These are phyloP conservation scores for Pipistrellus pygmaeus DNA, from an alignment of 2,797 vertebrate genomes.

Conservation along the genomic window DNA sequence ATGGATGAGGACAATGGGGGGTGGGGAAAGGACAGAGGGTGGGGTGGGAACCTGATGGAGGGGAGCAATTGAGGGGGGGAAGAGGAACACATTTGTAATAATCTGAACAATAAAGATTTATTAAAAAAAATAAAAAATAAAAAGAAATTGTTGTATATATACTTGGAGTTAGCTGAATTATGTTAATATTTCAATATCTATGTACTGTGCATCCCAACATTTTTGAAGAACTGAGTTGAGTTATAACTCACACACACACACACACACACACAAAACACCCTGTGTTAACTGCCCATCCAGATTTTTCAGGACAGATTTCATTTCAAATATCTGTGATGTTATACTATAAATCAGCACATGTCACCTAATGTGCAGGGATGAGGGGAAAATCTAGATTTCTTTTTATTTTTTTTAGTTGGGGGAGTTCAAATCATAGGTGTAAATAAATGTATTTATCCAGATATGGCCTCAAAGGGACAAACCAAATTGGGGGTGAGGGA, in stretches of 20 bases:
- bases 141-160: slow-evolving; percentile 1
- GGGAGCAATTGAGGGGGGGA: too few relatives aligned
- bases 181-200: neutral
- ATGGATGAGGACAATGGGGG: too few relatives aligned
- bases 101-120: too few relatives aligned
- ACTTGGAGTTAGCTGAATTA: neutral
- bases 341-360: neutral
- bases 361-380: neutral
- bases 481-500: neutral
- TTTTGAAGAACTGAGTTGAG: slow-evolving; percentile 4
- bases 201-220: neutral
- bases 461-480: neutral
- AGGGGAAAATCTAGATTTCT: neutral
- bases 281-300: neutral
- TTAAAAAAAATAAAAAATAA: too few relatives aligned
- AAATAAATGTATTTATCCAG: neutral
- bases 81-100: too few relatives aligned
- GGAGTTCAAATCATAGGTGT: neutral
- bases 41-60: too few relatives aligned
- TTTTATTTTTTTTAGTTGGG: neutral
- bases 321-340: slow-evolving; percentile 34
- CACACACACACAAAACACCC: neutral
- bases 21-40: too few relatives aligned
- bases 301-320: slow-evolving; percentile 23
- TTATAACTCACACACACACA: too few relatives aligned